Conservation (phyloP, 1,140 invertebrate species). For the Lordiphosa collinella region DNA sequence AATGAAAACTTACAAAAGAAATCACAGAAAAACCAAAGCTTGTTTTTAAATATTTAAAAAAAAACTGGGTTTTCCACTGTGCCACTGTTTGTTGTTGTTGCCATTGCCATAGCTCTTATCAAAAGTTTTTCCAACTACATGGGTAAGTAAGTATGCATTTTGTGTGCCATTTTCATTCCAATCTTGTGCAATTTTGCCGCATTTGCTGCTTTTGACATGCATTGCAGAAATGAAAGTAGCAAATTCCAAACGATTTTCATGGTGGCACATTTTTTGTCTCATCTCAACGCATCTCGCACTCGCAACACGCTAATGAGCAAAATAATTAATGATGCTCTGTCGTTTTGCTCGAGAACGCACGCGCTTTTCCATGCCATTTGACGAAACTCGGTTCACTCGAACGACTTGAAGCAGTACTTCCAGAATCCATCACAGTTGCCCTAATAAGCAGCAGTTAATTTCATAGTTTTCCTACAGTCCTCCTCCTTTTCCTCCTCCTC, state of each 20-base stretch:
- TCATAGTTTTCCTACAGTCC: slow-evolving; percentile 55
- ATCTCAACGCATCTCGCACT: background rate
- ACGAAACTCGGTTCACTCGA: slow-evolving; percentile 67
- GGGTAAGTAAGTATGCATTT: slow-evolving; percentile 1
- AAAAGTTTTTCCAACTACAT: slow-evolving; percentile 23
- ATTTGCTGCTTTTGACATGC: slow-evolving; percentile 69
- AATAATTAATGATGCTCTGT: slow-evolving; percentile 70
- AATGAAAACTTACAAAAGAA: no score
- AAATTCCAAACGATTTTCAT: slow-evolving; percentile 27
- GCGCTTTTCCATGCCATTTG: slow-evolving; percentile 74
- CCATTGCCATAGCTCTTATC: slow-evolving; percentile 38
- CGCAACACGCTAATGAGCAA: slow-evolving; percentile 65
- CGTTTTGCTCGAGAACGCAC: no score
- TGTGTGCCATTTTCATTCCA: slow-evolving; percentile 45
- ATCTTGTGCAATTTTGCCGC: slow-evolving; percentile 49
- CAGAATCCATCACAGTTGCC: slow-evolving; percentile 31
- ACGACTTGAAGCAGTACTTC: slow-evolving; percentile 60
- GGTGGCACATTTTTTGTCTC: slow-evolving; percentile 19
- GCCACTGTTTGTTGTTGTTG: no score
- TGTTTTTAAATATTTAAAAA: no score
- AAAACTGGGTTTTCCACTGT: no score
- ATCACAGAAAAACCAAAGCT: no score
- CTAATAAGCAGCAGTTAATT: slow-evolving; percentile 70
- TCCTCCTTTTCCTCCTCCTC: slow-evolving; percentile 24
- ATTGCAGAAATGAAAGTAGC: slow-evolving; percentile 14